Evolutionary conservation across 2,113 vertebrate species (phyloP).

Genomic region (Lycocorax pyrrhopterus): DNA sequence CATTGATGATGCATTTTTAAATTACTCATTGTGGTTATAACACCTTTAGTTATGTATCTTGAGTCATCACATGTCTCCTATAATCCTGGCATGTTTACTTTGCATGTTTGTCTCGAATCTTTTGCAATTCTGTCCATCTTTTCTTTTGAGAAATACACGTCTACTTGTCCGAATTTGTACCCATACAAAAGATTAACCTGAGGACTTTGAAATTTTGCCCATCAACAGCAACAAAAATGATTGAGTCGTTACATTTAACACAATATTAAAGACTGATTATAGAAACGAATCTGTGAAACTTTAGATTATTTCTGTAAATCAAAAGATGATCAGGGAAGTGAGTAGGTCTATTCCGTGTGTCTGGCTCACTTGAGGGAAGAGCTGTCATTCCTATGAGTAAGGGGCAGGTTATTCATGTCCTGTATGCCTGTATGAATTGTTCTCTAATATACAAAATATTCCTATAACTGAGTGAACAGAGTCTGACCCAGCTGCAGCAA

Average conservation of each 20-base stretch:
- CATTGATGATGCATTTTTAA: neutral
- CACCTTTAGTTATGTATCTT: neutral
- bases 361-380: neutral
- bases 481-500: neutral
- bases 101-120: neutral
- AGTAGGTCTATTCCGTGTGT: neutral
- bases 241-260: neutral
- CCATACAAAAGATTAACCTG: neutral
- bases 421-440: neutral
- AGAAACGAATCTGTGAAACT: neutral
- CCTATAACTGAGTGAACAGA: neutral
- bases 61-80: neutral
- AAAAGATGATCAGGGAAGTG: neutral
- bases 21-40: neutral
- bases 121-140: neutral
- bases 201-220: neutral
- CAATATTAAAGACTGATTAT: neutral
- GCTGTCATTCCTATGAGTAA: neutral
- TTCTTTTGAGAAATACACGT: neutral
- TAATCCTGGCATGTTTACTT: neutral
- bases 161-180: neutral
- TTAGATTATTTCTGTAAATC: conserved; percentile 1
- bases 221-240: neutral
- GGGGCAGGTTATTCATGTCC: neutral
- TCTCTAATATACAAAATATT: neutral